Evolutionary conservation across 2,113 vertebrate genomes (phyloP).

Genomic region (Pluvianellus socialis): DNA sequence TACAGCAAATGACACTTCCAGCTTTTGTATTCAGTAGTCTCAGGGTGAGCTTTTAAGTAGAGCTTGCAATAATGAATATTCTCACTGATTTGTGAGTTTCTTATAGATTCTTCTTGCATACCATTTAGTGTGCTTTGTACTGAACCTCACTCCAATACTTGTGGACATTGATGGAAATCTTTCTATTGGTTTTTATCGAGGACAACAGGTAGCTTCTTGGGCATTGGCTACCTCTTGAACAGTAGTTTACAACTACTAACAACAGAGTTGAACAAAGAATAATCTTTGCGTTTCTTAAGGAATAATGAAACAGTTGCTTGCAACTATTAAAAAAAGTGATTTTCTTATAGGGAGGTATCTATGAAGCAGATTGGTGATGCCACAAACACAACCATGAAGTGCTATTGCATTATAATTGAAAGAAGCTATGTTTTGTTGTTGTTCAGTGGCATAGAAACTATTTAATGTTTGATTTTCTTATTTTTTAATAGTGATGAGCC

Average conservation of each 20-base stretch:
- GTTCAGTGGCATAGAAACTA: background rate
- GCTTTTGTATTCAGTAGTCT: rapidly evolving
- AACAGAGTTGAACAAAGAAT: background rate
- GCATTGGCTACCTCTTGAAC: background rate
- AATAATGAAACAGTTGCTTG: background rate
- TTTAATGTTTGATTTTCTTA: background rate
- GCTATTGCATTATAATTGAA: background rate
- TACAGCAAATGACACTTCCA: background rate
- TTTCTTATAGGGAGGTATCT: background rate
- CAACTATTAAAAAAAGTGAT: background rate
- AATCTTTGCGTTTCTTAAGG: background rate
- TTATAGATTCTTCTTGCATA: background rate
- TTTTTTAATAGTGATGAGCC: background rate
- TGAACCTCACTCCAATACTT: background rate
- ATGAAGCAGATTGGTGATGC: background rate
- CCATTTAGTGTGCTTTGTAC: rapidly evolving
- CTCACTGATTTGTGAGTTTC: background rate
- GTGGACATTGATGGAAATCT: background rate
- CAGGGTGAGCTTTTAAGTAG: background rate
- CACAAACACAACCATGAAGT: background rate
- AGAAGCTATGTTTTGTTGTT: background rate
- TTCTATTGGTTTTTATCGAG: background rate
- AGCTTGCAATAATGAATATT: background rate
- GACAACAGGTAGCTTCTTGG: background rate
- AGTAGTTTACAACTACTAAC: background rate